These are phyloP conservation scores for Chrysocyon brachyurus DNA, from an alignment of 2,797 vertebrate species.

Conservation along the genomic window DNA sequence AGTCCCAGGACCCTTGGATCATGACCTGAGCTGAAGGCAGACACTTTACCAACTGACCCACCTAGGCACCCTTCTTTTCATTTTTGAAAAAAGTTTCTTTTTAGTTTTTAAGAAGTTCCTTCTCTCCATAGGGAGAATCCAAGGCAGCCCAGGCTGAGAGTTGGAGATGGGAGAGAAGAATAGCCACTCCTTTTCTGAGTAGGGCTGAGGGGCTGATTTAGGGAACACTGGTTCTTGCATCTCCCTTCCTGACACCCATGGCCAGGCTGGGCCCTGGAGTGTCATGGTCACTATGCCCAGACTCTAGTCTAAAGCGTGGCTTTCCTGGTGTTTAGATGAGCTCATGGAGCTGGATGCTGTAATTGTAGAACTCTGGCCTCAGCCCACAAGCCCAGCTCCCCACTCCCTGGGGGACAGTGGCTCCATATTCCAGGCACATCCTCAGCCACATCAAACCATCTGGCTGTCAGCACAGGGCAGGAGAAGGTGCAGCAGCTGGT, in stretches of 20 bases:
- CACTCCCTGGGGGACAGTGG: neutral
- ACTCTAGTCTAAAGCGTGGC: neutral
- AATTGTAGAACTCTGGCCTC: conserved; percentile 16
- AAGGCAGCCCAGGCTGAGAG: neutral
- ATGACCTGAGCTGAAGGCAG: too few species aligned
- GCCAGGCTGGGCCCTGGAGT: neutral
- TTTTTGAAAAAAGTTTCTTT: neutral
- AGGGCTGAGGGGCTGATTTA: neutral
- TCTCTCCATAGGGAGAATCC: neutral
- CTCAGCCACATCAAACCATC: neutral
- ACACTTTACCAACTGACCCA: too few species aligned
- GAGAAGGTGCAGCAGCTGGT: conserved; percentile 45
- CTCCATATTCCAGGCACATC: conserved; percentile 30
- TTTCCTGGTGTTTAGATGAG: conserved; percentile 31
- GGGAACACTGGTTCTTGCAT: neutral
- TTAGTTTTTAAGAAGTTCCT: neutral
- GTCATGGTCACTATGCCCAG: neutral
- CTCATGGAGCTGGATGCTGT: conserved; percentile 23
- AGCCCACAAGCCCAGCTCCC: neutral
- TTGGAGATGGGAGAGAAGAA: neutral
- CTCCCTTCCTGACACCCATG: neutral
- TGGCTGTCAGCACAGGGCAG: neutral
- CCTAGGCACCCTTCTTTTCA: too few species aligned
- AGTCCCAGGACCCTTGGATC: too few species aligned
- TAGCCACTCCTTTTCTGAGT: fast-evolving